phyloP scores from a whole-genome alignment of 2,113 vertebrate genomes.

The Clarias batrachus region DNA sequence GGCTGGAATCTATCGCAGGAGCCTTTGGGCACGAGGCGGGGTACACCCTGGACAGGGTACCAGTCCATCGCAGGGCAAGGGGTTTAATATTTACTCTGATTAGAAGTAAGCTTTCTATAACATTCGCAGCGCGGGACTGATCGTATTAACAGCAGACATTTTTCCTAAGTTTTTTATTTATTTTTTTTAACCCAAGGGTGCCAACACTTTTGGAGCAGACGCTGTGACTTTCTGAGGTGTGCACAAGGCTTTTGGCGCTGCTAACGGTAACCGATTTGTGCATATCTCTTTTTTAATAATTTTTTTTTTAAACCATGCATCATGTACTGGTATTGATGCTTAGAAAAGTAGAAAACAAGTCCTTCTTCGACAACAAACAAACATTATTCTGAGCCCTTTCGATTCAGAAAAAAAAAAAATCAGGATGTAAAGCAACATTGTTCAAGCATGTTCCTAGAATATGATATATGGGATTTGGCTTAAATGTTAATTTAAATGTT shows the following conservation, averaged over 20 bases:
- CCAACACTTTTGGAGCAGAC: conserved; percentile 1
- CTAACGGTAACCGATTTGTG: conserved; percentile 28
- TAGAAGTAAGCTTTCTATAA: not conserved
- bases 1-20: too few species aligned
- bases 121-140: not conserved
- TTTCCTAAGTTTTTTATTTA: not conserved
- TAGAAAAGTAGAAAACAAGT: conserved; percentile 28
- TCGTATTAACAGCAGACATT: not conserved
- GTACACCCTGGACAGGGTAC: too few species aligned
- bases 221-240: not conserved
- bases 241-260: conserved; percentile 6
- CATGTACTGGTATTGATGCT: conserved; percentile 6
- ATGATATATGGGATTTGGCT: conserved; percentile 32
- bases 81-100: not conserved
- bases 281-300: conserved; percentile 10
- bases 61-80: too few species aligned
- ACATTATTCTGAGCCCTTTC: conserved; percentile 26
- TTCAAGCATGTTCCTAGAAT: conserved; percentile 41
- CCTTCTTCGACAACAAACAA: conserved; percentile 30
- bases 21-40: too few species aligned
- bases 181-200: not conserved
- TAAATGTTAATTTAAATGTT: conserved; percentile 67
- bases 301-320: conserved; percentile 10
- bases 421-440: not conserved
- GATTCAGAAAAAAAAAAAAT: not conserved